Evolutionary conservation across 2,888 invertebrate species (phyloP).

Genomic region (Drosophila aldrichi): DNA sequence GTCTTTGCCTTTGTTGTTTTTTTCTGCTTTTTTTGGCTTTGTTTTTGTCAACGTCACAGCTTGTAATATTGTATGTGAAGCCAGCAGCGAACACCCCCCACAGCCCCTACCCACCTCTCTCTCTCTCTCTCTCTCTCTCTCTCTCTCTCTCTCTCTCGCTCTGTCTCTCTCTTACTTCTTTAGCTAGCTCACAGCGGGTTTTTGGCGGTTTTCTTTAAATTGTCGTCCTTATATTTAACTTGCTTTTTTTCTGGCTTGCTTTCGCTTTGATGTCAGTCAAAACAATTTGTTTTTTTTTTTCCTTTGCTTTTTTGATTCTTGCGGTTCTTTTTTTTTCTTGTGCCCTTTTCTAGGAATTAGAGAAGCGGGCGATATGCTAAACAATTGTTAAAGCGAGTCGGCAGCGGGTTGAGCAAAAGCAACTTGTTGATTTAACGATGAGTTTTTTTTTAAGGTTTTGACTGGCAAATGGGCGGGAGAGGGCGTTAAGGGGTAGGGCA

Average conservation of each 20-base stretch:
- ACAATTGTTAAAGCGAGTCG: constrained; percentile 33
- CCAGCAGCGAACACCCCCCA: neutral
- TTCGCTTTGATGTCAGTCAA: constrained; percentile 59
- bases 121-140: no score
- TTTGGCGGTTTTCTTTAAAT: constrained; percentile 52
- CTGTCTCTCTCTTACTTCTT: neutral
- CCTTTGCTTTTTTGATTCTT: constrained; percentile 33
- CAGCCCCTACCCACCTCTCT: neutral
- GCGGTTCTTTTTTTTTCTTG: constrained; percentile 15
- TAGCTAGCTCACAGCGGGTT: constrained; percentile 20
- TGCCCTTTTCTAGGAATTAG: constrained; percentile 9
- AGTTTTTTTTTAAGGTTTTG: neutral
- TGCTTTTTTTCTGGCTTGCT: constrained; percentile 10
- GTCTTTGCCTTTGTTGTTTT: constrained; percentile 1
- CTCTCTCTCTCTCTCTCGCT: no score
- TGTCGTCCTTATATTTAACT: constrained; percentile 42
- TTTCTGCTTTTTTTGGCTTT: neutral
- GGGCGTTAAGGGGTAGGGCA: no score
- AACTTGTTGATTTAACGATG: constrained; percentile 39
- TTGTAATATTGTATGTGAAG: constrained; percentile 8
- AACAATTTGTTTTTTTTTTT: constrained; percentile 44
- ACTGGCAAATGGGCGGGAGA: neutral
- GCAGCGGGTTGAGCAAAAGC: constrained; percentile 5
- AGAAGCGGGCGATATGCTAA: constrained; percentile 11
- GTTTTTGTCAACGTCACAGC: constrained; percentile 48